phyloP scores from a whole-genome alignment of 2,113 vertebrate genomes.

The Dipodomys stephensi region DNA sequence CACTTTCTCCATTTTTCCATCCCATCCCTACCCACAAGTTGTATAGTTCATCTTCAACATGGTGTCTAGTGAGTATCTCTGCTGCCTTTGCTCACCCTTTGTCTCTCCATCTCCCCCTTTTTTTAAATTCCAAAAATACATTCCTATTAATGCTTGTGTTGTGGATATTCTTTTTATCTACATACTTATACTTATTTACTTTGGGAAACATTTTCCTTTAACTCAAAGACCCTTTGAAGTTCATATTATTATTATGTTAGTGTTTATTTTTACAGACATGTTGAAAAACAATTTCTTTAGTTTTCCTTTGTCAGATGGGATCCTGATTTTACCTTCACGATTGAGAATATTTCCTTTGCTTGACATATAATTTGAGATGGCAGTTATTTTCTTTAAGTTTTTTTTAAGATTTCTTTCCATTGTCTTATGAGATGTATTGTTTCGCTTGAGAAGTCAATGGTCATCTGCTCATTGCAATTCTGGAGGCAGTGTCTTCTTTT shows the following conservation, averaged over 20 bases:
- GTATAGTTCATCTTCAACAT: too few species aligned
- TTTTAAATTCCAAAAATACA: not conserved
- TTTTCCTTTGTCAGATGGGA: not conserved
- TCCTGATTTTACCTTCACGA: not conserved
- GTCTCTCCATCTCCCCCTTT: not conserved
- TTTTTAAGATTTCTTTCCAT: not conserved
- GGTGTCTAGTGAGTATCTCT: too few species aligned
- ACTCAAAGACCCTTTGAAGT: not conserved
- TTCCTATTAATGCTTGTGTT: not conserved
- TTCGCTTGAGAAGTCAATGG: slow-evolving; percentile 6
- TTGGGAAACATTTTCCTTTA: slow-evolving; percentile 6
- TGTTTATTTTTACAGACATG: not conserved
- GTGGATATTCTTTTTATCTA: not conserved
- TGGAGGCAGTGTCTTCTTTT: not conserved
- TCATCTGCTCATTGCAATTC: not conserved
- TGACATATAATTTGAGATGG: not conserved
- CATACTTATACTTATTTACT: not conserved
- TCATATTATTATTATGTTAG: not conserved
- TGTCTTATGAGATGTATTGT: not conserved
- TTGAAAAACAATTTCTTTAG: not conserved
- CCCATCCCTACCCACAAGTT: too few species aligned
- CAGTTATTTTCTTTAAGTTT: not conserved
- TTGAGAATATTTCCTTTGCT: not conserved
- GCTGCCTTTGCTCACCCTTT: too few species aligned
- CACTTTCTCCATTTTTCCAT: too few species aligned